phyloP scores from a whole-genome alignment of 2,888 invertebrate genomes.

The Physocephala rufipes region DNA sequence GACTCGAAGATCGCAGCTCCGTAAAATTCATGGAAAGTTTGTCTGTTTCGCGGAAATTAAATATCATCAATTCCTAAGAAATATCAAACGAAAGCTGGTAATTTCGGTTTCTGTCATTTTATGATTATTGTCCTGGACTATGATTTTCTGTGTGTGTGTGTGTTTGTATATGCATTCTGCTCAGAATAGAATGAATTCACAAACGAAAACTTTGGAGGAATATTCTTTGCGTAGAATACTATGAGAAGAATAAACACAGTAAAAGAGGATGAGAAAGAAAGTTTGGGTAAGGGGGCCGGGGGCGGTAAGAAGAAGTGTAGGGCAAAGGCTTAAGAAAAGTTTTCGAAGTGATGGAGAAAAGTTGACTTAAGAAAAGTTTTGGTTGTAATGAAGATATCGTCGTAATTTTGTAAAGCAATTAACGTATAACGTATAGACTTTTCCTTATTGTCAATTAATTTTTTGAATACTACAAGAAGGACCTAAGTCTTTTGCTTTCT shows the following conservation, averaged over 20 bases:
- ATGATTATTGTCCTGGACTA: background rate
- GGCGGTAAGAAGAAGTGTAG: too few species aligned
- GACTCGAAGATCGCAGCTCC: background rate
- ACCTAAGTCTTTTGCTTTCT: too few species aligned
- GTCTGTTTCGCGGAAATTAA: conserved; percentile 36
- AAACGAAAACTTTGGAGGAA: background rate
- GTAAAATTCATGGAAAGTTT: background rate
- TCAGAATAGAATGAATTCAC: background rate
- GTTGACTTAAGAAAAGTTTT: too few species aligned
- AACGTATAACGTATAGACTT: too few species aligned
- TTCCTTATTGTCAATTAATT: too few species aligned
- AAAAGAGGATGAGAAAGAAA: background rate
- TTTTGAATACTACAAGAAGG: too few species aligned
- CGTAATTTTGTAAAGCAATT: too few species aligned
- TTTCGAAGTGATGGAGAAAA: background rate
- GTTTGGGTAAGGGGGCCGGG: too few species aligned
- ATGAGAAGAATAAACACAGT: background rate
- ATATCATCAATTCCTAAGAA: conserved; percentile 34
- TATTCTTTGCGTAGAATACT: background rate
- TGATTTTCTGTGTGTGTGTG: conserved; percentile 15
- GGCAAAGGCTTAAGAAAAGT: conserved; percentile 6
- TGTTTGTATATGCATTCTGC: background rate
- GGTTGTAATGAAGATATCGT: too few species aligned
- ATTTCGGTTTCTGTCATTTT: conserved; percentile 18
- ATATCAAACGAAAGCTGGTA: background rate